These are phyloP conservation scores for Cyphomyrus discorhynchus DNA, from an alignment of 2,113 vertebrate genomes.

Conservation along the genomic window DNA sequence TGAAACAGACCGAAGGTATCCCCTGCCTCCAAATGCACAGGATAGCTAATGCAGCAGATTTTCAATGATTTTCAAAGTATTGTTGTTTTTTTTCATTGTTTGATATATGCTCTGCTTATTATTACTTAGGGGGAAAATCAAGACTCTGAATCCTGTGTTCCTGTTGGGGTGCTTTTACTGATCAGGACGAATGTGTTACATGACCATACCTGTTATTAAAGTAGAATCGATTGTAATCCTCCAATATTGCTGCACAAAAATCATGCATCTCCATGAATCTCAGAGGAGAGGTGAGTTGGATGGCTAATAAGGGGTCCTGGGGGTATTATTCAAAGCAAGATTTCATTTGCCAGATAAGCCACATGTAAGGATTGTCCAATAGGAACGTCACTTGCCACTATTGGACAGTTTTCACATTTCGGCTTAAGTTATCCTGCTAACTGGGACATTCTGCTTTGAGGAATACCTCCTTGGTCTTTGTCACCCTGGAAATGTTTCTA, in stretches of 20 bases:
- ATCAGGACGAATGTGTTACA: not conserved
- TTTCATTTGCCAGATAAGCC: not conserved
- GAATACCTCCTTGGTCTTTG: not conserved
- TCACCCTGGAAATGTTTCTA: not conserved
- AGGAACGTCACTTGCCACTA: not conserved
- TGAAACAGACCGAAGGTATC: not conserved
- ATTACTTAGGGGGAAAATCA: not conserved
- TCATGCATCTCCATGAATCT: not conserved
- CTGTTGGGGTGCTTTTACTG: not conserved
- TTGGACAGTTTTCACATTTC: not conserved
- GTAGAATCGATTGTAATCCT: not conserved
- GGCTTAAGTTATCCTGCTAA: not conserved
- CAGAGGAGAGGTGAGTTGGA: not conserved
- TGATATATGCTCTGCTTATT: not conserved
- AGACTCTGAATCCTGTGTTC: not conserved
- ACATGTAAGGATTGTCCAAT: not conserved
- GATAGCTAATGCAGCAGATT: not conserved
- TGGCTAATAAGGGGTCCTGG: not conserved
- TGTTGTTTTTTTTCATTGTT: not conserved
- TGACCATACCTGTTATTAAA: not conserved
- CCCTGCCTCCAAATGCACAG: not conserved
- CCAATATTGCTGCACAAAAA: not conserved
- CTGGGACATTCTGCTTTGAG: not conserved
- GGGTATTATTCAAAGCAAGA: not conserved
- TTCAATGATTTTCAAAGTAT: not conserved